Conservation (phyloP, 2,797 vertebrate genomes). For the Synaphobranchus kaupii region DNA sequence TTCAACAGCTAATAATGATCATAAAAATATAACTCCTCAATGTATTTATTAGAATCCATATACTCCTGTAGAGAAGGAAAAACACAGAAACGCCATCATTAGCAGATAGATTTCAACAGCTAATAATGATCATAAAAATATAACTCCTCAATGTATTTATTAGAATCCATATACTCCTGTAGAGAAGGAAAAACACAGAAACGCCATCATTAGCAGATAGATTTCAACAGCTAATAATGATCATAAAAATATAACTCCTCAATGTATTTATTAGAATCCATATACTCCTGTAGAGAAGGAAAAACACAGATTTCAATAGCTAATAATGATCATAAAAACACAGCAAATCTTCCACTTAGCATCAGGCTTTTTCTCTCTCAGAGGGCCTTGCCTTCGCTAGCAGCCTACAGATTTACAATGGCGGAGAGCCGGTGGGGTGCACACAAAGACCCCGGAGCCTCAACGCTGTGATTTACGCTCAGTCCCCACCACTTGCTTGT, state of each 20-base stretch:
- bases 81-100: no score
- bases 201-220: no score
- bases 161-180: no score
- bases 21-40: slow-evolving; percentile 74
- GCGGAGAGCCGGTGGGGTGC: not conserved
- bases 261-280: no score
- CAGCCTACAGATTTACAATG: not conserved
- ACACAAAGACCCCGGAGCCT: not conserved
- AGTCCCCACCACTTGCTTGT: not conserved
- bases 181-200: no score
- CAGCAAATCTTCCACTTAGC: not conserved
- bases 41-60: slow-evolving; percentile 87
- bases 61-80: slow-evolving; percentile 74
- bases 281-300: no score
- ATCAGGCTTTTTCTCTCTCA: not conserved
- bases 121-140: not conserved
- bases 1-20: not conserved
- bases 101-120: not conserved
- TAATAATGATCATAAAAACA: no score
- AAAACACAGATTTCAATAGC: no score
- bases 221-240: no score
- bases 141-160: no score
- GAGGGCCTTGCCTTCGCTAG: not conserved
- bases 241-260: no score
- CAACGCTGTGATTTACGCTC: slow-evolving; percentile 1